These are phyloP conservation scores for Arbacia lixula DNA, from an alignment of 53 echinoderm and acorn worm genomes.

Conservation along the genomic window DNA sequence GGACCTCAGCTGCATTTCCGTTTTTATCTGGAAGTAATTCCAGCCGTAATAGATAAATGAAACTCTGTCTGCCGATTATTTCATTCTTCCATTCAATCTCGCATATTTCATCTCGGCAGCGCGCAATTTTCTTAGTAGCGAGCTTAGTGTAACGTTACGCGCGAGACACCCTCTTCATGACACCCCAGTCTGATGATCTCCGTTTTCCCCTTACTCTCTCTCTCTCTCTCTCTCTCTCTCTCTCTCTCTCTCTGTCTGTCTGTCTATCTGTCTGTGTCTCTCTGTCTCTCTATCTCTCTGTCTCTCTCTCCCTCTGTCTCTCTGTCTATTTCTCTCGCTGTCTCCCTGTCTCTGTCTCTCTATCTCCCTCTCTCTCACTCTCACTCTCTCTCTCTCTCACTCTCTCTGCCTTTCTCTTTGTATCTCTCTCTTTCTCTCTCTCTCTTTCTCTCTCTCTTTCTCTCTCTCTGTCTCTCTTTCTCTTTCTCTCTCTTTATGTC, in stretches of 20 bases:
- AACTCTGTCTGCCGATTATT: conserved; percentile 24
- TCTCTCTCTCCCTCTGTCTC: not conserved
- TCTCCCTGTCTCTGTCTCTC: no score
- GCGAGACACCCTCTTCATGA: not conserved
- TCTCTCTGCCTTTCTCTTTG: no score
- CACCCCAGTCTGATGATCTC: not conserved
- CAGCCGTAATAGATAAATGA: conserved; percentile 40
- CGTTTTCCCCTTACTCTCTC: not conserved
- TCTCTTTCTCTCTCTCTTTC: no score
- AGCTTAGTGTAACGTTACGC: conserved; percentile 35
- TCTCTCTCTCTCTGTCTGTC: not conserved
- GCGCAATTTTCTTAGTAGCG: conserved; percentile 10
- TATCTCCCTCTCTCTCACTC: not conserved
- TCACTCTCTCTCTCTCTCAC: no score
- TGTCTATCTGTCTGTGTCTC: not conserved
- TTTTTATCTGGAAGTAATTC: conserved; percentile 35
- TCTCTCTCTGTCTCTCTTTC: not conserved
- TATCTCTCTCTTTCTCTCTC: no score
- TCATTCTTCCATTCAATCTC: no score
- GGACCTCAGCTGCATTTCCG: conserved; percentile 14
- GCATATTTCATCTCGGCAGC: conserved; percentile 7
- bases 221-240: not conserved
- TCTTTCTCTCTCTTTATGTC: not conserved
- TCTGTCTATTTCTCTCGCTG: no score
- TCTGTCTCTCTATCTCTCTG: not conserved